Evolutionary conservation across 2,797 vertebrate species (phyloP).

Genomic region (Mormyrus proboscirostris): DNA sequence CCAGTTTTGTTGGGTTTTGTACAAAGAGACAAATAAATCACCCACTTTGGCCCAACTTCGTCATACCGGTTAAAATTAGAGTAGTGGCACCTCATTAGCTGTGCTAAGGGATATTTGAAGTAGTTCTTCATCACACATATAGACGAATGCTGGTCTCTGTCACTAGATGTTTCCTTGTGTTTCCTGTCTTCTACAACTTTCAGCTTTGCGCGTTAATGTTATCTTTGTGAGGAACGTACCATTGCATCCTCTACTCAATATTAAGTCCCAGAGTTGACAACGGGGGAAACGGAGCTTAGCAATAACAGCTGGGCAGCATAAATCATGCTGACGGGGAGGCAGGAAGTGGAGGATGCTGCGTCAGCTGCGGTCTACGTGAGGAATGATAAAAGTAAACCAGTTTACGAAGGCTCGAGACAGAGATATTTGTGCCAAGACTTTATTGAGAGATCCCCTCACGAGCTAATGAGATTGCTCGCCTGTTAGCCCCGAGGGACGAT

Average conservation of each 20-base stretch:
- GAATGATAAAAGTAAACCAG: conserved; percentile 59
- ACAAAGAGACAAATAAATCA: neutral
- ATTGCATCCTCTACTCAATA: neutral
- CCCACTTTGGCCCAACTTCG: neutral
- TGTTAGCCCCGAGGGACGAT: conserved; percentile 39
- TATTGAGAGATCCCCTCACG: conserved; percentile 53
- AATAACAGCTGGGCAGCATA: conserved; percentile 45
- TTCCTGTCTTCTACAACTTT: neutral
- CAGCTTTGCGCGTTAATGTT: neutral
- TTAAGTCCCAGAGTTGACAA: neutral
- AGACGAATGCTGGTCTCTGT: neutral
- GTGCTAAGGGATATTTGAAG: neutral
- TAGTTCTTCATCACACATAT: neutral
- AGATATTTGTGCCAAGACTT: conserved; percentile 56
- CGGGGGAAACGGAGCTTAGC: conserved; percentile 32
- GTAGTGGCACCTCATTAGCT: neutral
- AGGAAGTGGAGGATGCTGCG: conserved; percentile 50
- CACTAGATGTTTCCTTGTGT: neutral
- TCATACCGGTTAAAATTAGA: neutral
- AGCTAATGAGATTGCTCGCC: conserved; percentile 44
- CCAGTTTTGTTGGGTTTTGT: neutral
- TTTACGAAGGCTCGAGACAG: conserved; percentile 31
- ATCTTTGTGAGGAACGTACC: neutral
- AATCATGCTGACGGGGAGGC: conserved; percentile 53
- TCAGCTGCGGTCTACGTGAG: conserved; percentile 53